Evolutionary conservation across 2,888 invertebrate genomes (phyloP), one percentile per base, ranked within the genome.

Genomic region (Tetramorium bicarinatum): DNA sequence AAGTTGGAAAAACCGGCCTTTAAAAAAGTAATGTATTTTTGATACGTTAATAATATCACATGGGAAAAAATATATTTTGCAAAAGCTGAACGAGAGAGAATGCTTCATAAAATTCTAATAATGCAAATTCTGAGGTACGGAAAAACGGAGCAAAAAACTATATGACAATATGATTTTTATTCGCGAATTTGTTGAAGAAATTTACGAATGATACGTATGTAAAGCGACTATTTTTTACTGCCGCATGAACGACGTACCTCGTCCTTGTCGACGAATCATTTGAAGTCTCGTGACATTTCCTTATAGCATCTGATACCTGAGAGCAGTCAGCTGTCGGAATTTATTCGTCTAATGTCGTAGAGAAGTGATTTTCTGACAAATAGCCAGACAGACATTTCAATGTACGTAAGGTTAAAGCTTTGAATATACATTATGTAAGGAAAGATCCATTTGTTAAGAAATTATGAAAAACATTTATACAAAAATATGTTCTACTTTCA

Each of bases 201-300:
- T 38, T 52, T 52, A 38, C 13, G 18, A 18, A 49, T 38, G 13
- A 44, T 49, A 75, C 15, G 44, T 38, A 64, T 52, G 34, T 52
- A 38, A 61, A 11, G n/a, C 25, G 44, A 64, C 25, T 76, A 66
- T n/a, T 66, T 29, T 76, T 76, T 18, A 38, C 21, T 34, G 13
- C 3, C 64, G 21, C 61, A 21, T 25, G 15, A 49, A 64, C 21
- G 18, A 64, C 8, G 21, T 76, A 18, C 8, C n/a, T 64, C 49
- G 34, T 34, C 29, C 15, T 67, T 56, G 71, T 64, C 49, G 64
- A 75, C 49, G 15, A 47, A 34, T 62, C 34, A 49, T 34, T 38
- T 49, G n/a, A 66, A 52, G 18, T 52, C 66, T 76, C 66, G 38
- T 76, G 52, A 66, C 67, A 41, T 66, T 76, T 76, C 38, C 25